Base-by-base conservation (phyloP, 2,888 invertebrate species). In the Idaea dimidiata region DNA sequence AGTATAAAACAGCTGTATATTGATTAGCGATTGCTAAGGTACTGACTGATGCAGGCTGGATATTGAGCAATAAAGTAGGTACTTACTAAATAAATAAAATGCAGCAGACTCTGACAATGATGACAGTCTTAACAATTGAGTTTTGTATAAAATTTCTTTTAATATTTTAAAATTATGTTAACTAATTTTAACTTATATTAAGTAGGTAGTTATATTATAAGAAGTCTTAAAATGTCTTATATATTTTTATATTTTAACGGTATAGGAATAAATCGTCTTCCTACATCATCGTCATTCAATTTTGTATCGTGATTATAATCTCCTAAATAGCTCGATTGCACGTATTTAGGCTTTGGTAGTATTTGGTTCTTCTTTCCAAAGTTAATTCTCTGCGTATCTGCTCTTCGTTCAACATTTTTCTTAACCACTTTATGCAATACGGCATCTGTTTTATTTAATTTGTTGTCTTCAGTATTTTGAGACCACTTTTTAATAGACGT, bases 261-360 rank as follows among this genome's bases (percentile, higher is more conserved):
- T 66, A 89, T 78, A 10, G 86, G 87, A 72, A 89, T 69, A 72
- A 80, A 83, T 63, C 71, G 72, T 56, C 77, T 75, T 43, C 43
- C 43, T 1, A 14, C 43, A 64, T 83, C 78, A 61, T 80, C 76
- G 59, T 66, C 69, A 62, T 16, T 55, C 6, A 17, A 55, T 0
- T n/a, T n/a, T n/a, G n/a, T 17, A 16, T 4, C 8, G 14, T 16
- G n/a, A 17, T 55, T 55, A 55, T 54, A 54, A 54, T 55, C 54
- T 54, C 17, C 54, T 17, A 7, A 54, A 17, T 54, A 6, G 16
- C 17, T n/a, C 16, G 54, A 54, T 8, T 17, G 17, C 16, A 16
- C 54, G 17, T 17, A 54, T 54, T 54, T 54, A 16, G 18, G 18
- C 14, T 56, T 56, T 18, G 2, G 54, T 6, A 54, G 6, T 54